These are phyloP conservation scores for Porites cylindrica DNA, from an alignment of 92 coral and sea anemone species.

Conservation along the genomic window DNA sequence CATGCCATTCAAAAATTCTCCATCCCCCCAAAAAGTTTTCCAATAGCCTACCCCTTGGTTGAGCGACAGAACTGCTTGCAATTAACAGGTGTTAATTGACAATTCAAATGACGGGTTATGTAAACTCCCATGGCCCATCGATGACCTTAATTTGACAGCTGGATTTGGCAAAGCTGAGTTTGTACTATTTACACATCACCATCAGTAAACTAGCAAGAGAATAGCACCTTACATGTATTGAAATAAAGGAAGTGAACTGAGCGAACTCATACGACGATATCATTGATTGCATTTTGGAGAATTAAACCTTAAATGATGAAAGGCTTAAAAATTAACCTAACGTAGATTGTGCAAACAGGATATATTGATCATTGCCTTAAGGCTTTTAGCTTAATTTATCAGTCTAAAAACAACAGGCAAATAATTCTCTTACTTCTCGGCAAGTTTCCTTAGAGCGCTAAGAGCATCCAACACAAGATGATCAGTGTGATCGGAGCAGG, in stretches of 20 bases:
- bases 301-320: too few species aligned
- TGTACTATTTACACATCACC: neutral
- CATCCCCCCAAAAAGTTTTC: too few species aligned
- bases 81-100: conserved; percentile 2
- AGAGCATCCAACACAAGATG: conserved; percentile 90
- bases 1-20: neutral
- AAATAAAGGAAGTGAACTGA: neutral
- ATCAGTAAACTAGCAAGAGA: neutral
- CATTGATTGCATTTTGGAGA: neutral
- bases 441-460: conserved; percentile 86
- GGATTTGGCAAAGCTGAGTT: neutral
- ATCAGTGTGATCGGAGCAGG: conserved; percentile 51
- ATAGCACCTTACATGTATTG: neutral
- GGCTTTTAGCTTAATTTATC: neutral
- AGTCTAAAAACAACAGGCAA: neutral
- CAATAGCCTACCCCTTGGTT: too few species aligned
- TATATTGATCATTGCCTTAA: neutral
- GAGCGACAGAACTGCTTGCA: neutral
- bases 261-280: neutral
- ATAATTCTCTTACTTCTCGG: conserved; percentile 82
- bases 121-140: neutral
- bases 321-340: neutral
- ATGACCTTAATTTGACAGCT: neutral
- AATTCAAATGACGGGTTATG: neutral
- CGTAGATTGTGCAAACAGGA: neutral